These are phyloP conservation scores for Oligia latruncula DNA, from an alignment of 2,888 invertebrate species.

Conservation along the genomic window DNA sequence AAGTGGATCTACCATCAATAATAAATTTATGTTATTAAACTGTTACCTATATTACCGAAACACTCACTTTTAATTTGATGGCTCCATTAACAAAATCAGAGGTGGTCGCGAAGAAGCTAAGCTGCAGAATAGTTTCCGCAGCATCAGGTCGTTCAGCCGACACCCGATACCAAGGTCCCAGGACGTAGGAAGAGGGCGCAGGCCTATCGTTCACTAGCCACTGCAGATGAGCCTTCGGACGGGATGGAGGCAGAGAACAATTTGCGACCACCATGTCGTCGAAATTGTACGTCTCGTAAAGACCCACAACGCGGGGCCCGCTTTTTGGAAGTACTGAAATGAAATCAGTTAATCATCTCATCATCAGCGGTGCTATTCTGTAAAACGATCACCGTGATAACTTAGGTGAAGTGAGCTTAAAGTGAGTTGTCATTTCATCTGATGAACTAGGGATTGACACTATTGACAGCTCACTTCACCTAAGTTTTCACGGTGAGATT, in stretches of 20 bases:
- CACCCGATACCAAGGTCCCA: slow-evolving; percentile 87
- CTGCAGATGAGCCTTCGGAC: slow-evolving; percentile 94
- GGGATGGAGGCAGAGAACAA: slow-evolving; percentile 94
- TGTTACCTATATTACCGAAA: neutral
- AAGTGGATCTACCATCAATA: neutral
- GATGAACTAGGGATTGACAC: too few species aligned
- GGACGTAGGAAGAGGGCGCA: slow-evolving; percentile 86
- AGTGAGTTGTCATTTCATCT: too few species aligned
- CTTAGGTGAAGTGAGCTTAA: too few species aligned
- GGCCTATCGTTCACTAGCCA: slow-evolving; percentile 96
- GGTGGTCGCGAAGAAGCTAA: slow-evolving; percentile 93
- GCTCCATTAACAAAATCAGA: slow-evolving; percentile 94
- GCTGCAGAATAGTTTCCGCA: slow-evolving; percentile 93
- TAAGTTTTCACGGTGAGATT: too few species aligned
- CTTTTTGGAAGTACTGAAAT: slow-evolving; percentile 93
- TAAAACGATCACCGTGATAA: too few species aligned
- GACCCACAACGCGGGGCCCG: slow-evolving; percentile 94
- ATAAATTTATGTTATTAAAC: neutral
- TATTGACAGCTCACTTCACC: too few species aligned
- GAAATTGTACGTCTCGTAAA: slow-evolving; percentile 93
- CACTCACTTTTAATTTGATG: slow-evolving; percentile 93
- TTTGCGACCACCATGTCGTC: slow-evolving; percentile 94
- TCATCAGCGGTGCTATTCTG: neutral
- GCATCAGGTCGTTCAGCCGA: slow-evolving; percentile 89
- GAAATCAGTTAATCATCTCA: slow-evolving; percentile 34